phyloP scores from a whole-genome alignment of 2,888 invertebrate species.

The Alviniconcha strummeri region DNA sequence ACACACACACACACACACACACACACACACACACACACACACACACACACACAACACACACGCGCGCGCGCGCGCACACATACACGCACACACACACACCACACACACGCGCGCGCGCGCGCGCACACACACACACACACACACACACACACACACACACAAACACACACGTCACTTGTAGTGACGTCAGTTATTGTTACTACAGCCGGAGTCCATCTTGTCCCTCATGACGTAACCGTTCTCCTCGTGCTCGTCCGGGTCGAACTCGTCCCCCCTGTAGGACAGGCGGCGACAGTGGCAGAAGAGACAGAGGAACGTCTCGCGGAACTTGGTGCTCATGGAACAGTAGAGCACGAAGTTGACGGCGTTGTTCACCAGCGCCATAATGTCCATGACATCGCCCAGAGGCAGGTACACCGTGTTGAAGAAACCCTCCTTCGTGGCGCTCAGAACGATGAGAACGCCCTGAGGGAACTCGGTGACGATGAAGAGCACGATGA shows the following conservation, averaged over 20 bases:
- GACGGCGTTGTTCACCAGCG: slow-evolving; percentile 91
- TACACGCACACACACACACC: not conserved
- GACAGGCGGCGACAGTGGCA: slow-evolving; percentile 40
- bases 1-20: slow-evolving; percentile 4
- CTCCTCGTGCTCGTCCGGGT: not conserved
- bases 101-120: not conserved
- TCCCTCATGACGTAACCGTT: slow-evolving; percentile 40
- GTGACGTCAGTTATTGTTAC: slow-evolving; percentile 38
- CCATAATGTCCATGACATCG: slow-evolving; percentile 92
- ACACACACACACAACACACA: not conserved
- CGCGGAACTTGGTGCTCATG: slow-evolving; percentile 93
- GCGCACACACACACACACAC: not conserved
- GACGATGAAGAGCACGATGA: slow-evolving; percentile 88
- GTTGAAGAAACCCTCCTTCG: slow-evolving; percentile 81
- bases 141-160: not conserved
- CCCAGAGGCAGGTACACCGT: slow-evolving; percentile 78
- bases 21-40: not conserved
- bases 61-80: too few relatives aligned
- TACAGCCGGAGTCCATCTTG: slow-evolving; percentile 37
- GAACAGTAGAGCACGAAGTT: slow-evolving; percentile 95
- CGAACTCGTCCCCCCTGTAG: not conserved
- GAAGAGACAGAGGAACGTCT: slow-evolving; percentile 71
- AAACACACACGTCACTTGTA: not conserved
- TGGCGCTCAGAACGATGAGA: slow-evolving; percentile 83
- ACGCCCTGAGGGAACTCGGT: slow-evolving; percentile 91